These are phyloP conservation scores for Cremastinae sp. DNA, from an alignment of 2,888 invertebrate species.

Conservation along the genomic window DNA sequence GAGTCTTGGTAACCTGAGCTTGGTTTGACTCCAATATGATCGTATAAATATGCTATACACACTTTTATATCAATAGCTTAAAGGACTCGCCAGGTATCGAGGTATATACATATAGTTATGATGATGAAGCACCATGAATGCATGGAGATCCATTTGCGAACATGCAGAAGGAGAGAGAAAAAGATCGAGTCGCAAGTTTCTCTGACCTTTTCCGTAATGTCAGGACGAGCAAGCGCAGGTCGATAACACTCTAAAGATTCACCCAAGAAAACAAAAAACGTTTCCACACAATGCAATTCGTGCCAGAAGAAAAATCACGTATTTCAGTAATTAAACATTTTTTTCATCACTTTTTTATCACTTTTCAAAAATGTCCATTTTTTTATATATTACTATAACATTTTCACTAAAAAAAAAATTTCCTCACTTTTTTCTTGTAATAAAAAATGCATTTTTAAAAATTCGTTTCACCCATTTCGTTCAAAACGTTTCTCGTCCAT, in stretches of 20 bases:
- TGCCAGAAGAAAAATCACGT: constrained; percentile 1
- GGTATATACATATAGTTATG: constrained; percentile 37
- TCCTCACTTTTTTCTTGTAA: too few species aligned
- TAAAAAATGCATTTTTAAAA: background rate
- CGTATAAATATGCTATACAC: constrained; percentile 27
- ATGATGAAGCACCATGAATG: constrained; percentile 21
- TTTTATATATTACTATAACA: background rate
- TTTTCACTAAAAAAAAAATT: constrained; percentile 9
- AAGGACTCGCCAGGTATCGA: constrained; percentile 41
- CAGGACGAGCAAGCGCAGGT: constrained; percentile 54
- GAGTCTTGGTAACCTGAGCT: constrained; percentile 44
- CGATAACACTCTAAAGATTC: constrained; percentile 44
- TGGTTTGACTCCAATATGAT: constrained; percentile 42
- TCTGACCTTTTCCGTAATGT: constrained; percentile 69
- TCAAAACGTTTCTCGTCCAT: too few species aligned
- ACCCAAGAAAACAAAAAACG: constrained; percentile 38
- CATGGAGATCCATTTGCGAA: constrained; percentile 7
- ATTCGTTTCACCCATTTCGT: too few species aligned
- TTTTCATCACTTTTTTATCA: too few species aligned
- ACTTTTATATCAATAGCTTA: constrained; percentile 26
- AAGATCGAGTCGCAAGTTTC: constrained; percentile 63
- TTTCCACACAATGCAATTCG: constrained; percentile 36
- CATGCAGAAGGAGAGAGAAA: constrained; percentile 21
- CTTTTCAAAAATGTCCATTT: background rate
- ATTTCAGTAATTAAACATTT: background rate